Percentiles rank a stretch among this genome's conserved stretches.
phyloP scores from a whole-genome alignment of 2,888 invertebrate species.

The Limnephilus auricula region DNA sequence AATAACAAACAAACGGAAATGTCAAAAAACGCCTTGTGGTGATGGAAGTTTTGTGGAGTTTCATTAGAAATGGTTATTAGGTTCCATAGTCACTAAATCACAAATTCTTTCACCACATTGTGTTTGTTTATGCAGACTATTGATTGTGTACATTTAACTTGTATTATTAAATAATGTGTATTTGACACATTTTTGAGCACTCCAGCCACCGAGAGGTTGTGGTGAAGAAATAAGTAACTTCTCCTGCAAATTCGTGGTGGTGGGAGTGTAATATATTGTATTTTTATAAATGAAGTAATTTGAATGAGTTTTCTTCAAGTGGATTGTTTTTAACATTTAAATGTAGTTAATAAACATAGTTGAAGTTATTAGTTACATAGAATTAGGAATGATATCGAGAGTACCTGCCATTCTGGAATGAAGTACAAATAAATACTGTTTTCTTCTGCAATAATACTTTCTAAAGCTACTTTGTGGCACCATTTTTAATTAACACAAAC shows the following conservation, averaged over 20 bases:
- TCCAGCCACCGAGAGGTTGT: background rate
- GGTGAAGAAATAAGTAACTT: background rate
- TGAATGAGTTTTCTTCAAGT: background rate
- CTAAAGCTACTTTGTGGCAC: too few relatives aligned
- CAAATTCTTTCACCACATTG: too few relatives aligned
- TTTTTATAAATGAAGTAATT: too few relatives aligned
- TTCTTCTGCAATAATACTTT: too few relatives aligned
- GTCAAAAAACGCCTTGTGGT: too few relatives aligned
- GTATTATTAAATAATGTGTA: background rate
- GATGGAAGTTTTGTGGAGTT: too few relatives aligned
- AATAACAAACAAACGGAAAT: too few relatives aligned
- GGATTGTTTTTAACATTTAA: background rate
- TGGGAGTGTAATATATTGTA: background rate
- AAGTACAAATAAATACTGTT: background rate
- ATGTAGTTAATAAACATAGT: background rate
- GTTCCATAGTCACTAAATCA: too few relatives aligned
- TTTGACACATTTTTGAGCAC: background rate
- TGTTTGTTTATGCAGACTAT: too few relatives aligned
- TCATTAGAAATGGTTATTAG: too few relatives aligned
- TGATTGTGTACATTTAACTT: too few relatives aligned
- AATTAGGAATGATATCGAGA: background rate
- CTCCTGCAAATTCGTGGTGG: background rate
- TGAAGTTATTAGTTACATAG: background rate
- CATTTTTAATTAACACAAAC: too few relatives aligned
- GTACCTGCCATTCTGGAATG: background rate